phyloP scores from a whole-genome alignment of 2,888 invertebrate species.

The Chloroclystis v-ata region DNA sequence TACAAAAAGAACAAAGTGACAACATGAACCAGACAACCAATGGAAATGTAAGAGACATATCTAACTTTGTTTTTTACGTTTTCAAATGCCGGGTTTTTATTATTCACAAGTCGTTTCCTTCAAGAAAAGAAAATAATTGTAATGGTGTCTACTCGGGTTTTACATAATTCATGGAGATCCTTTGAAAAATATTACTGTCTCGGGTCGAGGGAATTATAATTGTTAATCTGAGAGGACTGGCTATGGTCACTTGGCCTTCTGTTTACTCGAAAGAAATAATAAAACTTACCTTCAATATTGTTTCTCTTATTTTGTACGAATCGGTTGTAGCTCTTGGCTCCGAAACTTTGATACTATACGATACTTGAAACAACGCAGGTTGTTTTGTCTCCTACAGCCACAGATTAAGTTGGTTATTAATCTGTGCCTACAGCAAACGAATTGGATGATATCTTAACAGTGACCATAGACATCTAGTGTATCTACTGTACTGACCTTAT shows the following conservation, averaged over 20 bases:
- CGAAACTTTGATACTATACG: no score
- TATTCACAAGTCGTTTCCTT: constrained; percentile 62
- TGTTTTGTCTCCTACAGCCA: no score
- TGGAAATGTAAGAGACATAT: constrained; percentile 18
- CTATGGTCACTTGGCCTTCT: constrained; percentile 7
- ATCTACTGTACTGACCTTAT: no score
- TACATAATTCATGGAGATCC: constrained; percentile 72
- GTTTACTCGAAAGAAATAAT: constrained; percentile 7
- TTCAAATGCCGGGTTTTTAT: constrained; percentile 43
- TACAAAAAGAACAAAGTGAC: constrained; percentile 20
- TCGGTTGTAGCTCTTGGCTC: no score
- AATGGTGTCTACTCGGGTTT: constrained; percentile 64
- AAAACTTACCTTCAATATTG: neutral
- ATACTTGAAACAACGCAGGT: no score
- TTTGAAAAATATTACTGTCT: constrained; percentile 64
- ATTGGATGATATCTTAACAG: no score
- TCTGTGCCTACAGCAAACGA: no score
- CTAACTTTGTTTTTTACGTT: constrained; percentile 35
- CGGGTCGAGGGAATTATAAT: constrained; percentile 66
- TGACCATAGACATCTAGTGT: no score
- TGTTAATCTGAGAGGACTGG: constrained; percentile 44
- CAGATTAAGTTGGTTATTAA: no score
- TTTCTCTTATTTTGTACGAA: neutral
- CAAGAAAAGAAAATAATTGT: constrained; percentile 68
- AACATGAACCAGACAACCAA: constrained; percentile 10